phyloP scores from a whole-genome alignment of 2,113 vertebrate genomes.

The Rousettus leschenaultii region DNA sequence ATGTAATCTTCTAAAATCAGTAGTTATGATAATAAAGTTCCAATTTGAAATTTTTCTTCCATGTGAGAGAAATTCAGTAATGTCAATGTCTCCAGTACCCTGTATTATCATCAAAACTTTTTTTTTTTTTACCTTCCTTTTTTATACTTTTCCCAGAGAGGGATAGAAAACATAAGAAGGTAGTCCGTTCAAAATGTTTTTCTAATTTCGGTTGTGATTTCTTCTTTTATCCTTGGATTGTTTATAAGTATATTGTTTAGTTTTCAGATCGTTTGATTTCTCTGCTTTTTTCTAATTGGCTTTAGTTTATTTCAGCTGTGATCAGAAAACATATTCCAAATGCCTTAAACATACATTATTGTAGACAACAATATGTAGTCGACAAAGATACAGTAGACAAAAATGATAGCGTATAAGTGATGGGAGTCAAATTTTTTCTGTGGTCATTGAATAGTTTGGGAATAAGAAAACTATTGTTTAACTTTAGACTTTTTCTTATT shows the following conservation, averaged over 20 bases:
- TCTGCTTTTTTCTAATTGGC: not conserved
- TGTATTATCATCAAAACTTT: not conserved
- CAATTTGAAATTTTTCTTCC: not conserved
- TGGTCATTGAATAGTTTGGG: not conserved
- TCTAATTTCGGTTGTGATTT: not conserved
- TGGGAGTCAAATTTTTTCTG: not conserved
- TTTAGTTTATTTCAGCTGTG: not conserved
- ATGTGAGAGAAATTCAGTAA: not conserved
- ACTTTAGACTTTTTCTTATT: not conserved
- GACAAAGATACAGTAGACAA: not conserved
- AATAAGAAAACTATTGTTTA: not conserved
- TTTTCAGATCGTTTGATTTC: slow-evolving; percentile 1
- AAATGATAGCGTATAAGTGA: not conserved
- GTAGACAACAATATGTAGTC: not conserved
- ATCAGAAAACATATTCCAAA: not conserved
- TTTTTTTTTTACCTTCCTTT: not conserved
- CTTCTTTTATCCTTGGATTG: not conserved
- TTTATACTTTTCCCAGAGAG: not conserved
- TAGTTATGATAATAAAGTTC: not conserved
- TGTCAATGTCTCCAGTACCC: not conserved
- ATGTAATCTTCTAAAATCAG: slow-evolving; percentile 6
- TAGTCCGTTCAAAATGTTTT: not conserved
- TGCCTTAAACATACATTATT: not conserved
- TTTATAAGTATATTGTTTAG: not conserved
- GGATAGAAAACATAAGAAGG: not conserved